Evolutionary conservation across 2,888 invertebrate genomes (phyloP), one percentile per base, ranked within the genome.

Genomic region (Polydesmus complanatus): DNA sequence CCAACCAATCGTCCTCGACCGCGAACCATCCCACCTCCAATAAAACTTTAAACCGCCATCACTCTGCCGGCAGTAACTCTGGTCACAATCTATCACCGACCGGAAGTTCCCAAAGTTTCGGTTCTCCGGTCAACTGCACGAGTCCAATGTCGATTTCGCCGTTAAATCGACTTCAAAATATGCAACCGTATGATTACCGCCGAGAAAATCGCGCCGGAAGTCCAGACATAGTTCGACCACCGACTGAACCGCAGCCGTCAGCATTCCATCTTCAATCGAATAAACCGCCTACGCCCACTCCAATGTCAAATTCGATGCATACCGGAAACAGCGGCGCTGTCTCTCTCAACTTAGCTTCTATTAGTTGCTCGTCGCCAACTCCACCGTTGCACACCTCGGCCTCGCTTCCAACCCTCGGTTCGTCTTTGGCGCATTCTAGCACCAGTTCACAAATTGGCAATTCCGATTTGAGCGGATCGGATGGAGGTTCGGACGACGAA

Each of bases 171-270:
- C 78, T 94, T 55, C 92, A 93, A 76, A 93, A 86, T 69, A 93
- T 95, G 93, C 93, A 94, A 71, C 93, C 94, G 0, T 92, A 92
- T 73, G 93, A 94, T 73, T 93, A 88, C 71, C 82, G 92, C 27
- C 89, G 89, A 71, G 69, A 70, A 19, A 37, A 37, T 37, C 37
- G 37, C 37, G 54, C 65, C 23, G 59, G 53, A 48, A 66, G 66
- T 60, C 66, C 68, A 18, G 67, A 67, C 53, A 63, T 78, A 72
- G 77, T 78, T 27, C 49, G 60, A 54, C 18, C 2, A 18, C 48
- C 61, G 26, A 56, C 27, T 25, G 52, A 50, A 25, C 56, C 50
- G n/a, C 63, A 49, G n/a, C 61, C 61, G 19, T 72, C 53, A 18
- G 18, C 69, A 78, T 82, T 68, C 81, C 27, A 55, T 11, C 58